Base-by-base conservation (phyloP, 2,888 invertebrate species). In the Pristionchus exspectatus region DNA sequence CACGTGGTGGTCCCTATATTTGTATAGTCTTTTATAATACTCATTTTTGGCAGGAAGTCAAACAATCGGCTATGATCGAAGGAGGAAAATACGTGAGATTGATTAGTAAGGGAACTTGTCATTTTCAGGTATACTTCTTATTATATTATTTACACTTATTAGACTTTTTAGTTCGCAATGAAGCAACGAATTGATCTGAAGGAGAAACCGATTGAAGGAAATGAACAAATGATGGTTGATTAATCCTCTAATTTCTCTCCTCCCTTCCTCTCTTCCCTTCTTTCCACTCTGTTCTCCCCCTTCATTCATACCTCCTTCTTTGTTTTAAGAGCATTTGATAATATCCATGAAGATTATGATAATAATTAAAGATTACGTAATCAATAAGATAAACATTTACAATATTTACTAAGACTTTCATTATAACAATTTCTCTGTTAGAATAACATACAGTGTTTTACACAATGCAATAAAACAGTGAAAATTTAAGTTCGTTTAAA, bases 121-220 rank as follows among this genome's bases (percentile, higher is more conserved):
- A 95, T 66, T 95, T 95, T 90, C 94, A 94, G 91, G 94, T 94
- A 90, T 44, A 50, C 24, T 77, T 77, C 4, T 27, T 38, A 33
- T 50, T 44, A 24, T 77, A 59, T 83, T 33, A 14, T 10, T 66
- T 50, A 30, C 27, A 63, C 7, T 86, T 9, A 59, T 27, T 16
- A 50, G 56, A 69, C 50, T 27, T 90, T 92, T 90, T 90, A 95
- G 92, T 95, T 95, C 89, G 95, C 95, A 14, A 93, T 94, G 93
- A 95, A 95, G 89, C 95, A 95, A 87, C 90, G 93, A 84, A 94
- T 95, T 63, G 94, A 94, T 63, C 90, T 95, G 86, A 94, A 93
- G 69, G 95, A 95, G 86, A 87, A 90, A 21, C 92, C 93, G 10
- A 56, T 91, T 3, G 88, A 88, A 54, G 74, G 88, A 74, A 69